phyloP scores from a whole-genome alignment of 2,797 vertebrate species.

The Enoplosus armatus region DNA sequence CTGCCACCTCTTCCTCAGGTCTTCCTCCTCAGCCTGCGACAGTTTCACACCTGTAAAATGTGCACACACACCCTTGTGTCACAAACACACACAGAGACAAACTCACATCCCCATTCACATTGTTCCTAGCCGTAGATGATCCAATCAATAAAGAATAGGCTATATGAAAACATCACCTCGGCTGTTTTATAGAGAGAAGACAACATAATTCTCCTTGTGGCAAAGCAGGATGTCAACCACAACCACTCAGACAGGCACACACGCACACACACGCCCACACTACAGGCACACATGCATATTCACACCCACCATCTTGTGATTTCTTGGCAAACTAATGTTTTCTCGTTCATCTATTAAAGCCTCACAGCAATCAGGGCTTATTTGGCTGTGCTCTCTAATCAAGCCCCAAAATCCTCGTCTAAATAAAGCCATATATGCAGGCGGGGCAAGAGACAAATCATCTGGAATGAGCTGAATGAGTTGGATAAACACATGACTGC shows the following conservation, averaged over 20 bases:
- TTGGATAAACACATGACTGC: conserved; percentile 81
- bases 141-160: conserved; percentile 44
- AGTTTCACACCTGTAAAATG: conserved; percentile 75
- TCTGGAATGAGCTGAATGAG: conserved; percentile 81
- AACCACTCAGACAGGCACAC: conserved; percentile 12
- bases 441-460: conserved; percentile 75
- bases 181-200: conserved; percentile 29
- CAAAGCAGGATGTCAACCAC: conserved; percentile 44
- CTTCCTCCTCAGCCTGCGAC: conserved; percentile 78
- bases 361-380: conserved; percentile 72
- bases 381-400: conserved; percentile 79
- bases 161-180: conserved; percentile 37
- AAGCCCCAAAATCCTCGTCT: conserved; percentile 71
- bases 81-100: not conserved
- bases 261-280: conserved; percentile 26
- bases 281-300: conserved; percentile 46
- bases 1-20: conserved; percentile 89
- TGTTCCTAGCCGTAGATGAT: conserved; percentile 23
- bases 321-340: conserved; percentile 72
- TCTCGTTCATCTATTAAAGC: conserved; percentile 71
- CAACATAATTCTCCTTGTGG: conserved; percentile 48
- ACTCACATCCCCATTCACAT: conserved; percentile 1
- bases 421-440: conserved; percentile 77
- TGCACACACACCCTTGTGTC: conserved; percentile 31
- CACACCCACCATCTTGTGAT: conserved; percentile 58